Evolutionary conservation across 1,140 invertebrate genomes (phyloP), one percentile per base, ranked within the genome.

Genomic region (Micrasema minimum): DNA sequence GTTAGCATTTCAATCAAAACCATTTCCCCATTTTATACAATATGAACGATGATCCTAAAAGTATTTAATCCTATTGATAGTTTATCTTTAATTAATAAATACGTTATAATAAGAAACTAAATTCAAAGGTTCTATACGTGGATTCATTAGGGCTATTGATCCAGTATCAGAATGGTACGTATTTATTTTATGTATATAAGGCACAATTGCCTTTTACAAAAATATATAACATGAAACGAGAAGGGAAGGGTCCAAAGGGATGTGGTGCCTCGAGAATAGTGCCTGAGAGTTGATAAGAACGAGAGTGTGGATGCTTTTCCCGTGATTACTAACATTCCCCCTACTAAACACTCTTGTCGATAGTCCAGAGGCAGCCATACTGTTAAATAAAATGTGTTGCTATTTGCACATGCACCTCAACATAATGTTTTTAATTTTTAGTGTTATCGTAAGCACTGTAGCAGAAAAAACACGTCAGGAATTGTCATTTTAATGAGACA

Each of bases 71-170:
- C 70, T 14, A 12, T 48, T 6, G 7, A 72, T 43, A 26, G 50
- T 0, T 26, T 59, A 38, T 50, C 64, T 11, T 72, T 61, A 14
- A 12, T 72, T 61, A 16, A 68, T 59, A 59, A 68, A 61, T 72
- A 50, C 51, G 70, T 61, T 9, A 22, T 6, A 11, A 53, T 72
- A 22, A 10, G n/a, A 61, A n/a, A 66, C 65, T 5, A 72, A 67
- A 62, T 61, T 45, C 31, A 61, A 48, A 37, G 41, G 20, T 12
- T 10, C 18, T 10, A 41, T 67, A 2, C 14, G n/a, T 20, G 74
- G 74, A 37, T 75, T 65, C 45, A 26, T 75, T 35, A 48, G 71
- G n/a, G 71, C 74, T 0, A 71, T 75, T 46, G 74, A 75, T 66
- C 74, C 74, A 11, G n/a, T 68, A 10, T 55, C 66, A 16, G 68